Evolutionary conservation across 2,113 vertebrate genomes (phyloP), one percentile per base, ranked within the genome.

Genomic region (Pionites leucogaster): DNA sequence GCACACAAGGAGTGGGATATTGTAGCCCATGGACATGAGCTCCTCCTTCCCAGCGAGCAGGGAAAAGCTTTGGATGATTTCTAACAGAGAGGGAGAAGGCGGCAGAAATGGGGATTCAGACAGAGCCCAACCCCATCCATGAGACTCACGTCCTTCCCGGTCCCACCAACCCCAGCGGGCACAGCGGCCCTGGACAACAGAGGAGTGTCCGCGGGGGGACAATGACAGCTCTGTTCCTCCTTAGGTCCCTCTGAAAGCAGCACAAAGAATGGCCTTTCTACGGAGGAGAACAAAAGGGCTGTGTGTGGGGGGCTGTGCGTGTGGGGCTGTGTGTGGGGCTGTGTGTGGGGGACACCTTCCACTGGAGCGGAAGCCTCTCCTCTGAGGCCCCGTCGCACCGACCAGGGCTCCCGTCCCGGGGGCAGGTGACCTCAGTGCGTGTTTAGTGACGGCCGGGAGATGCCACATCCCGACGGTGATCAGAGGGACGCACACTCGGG

Each of bases 281-380:
- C 77, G 76, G 59, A 15, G 72, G 17, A 39, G 42, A 74, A 95
- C 94, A 96, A 95, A 79, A 52, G 90, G 70, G 64, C 79, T 39
- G 63, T 86, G 81, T 88, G 50, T 5, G 52, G 3, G 46, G 46
- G 46, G 20, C 20, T 22, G 20, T 5, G 42, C 0, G 4, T 25
- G 49, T 15, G 49, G 49, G 49, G 50, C 50, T 52, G 27, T 1
- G 46, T 2, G 19, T 23, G 46, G 46, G 44, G 44, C 44, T 46
- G 44, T 10, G 44, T 46, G 44, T 46, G 44, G 4, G 53, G 29
- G 7, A 59, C 57, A 59, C 57, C 33, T 59, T 35, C 57, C 55
- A 22, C 55, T 35, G 10, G 33, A 15, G 22, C n/a, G 57, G n/a
- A 82, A 77, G 13, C 7, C n/a, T 13, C 33, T 13, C 7, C 7